Evolutionary conservation across 2,113 vertebrate species (phyloP), one percentile per base, ranked within the genome.

Genomic region (Aramus guarauna): DNA sequence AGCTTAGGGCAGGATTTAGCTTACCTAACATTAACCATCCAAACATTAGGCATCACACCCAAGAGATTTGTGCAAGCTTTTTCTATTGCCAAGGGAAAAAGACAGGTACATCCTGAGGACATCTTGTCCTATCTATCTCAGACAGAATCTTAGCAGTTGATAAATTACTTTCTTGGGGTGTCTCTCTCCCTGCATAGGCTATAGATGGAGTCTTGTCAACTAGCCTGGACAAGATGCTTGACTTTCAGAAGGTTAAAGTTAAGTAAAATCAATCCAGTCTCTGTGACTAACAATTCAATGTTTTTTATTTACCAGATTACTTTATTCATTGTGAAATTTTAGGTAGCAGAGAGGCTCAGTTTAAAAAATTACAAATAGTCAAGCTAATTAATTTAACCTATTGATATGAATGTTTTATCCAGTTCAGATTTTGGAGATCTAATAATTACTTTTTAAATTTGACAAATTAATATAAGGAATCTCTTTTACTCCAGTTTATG

Each of bases 131-230:
- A 8, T 17, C 47, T 94, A 34, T 85, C 79, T 93, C 78, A 90
- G 85, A 69, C 71, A 93, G 67, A 85, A 95, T 86, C 82, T 94
- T 73, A 92, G 72, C 22, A 58, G 39, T 29, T 88, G 94, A 95
- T 73, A 79, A 94, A 90, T 90, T 88, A 69, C 48, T 85, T 93
- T 88, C 48, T 76, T 15, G 30, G 11, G 8, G 5, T 76, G 16
- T 69, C 24, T 81, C 3, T 60, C 41, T 79, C 19, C 39, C 56
- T 79, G 30, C 30, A 48, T 41, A 37, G 36, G 8, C 52, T 88
- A 59, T 36, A 76, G 80, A 72, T 76, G 58, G 45, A 90, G 60
- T 19, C 45, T 55, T 64, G 21, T 83, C 91, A 85, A 69, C 58
- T 66, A 90, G n/a, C 34, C 36, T 62, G 69, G 78, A 76, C 29